Evolutionary conservation across 1,140 invertebrate genomes (phyloP), one percentile per base, ranked within the genome.

Genomic region (Macrobrachium rosenbergii): DNA sequence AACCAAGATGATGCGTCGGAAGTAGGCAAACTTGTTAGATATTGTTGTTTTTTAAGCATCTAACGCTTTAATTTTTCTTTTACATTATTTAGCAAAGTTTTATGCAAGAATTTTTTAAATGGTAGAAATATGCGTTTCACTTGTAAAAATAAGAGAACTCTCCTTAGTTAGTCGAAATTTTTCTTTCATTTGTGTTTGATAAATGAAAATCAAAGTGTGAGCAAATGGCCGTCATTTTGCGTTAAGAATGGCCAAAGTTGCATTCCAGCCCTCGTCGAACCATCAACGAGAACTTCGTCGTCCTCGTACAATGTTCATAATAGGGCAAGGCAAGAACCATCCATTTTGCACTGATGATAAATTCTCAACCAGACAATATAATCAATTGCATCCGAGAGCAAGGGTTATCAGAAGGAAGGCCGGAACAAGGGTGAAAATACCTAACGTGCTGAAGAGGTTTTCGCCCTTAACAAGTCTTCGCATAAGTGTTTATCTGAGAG

Each of bases 321-420:
- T 87, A 87, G 69, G 77, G 11, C 69, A 14, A 23, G 84, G 80
- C 84, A 87, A 81, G 77, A 77, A 87, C 78, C 84, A 87, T 87
- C 78, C 84, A 87, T 87, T 87, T 81, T 75, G 78, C 84, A 81
- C 84, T 73, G 77, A 87, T 87, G 84, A 87, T 87, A 87, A 87
- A 87, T 87, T 87, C 78, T 80, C 84, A 52, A 63, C 84, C 84
- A 87, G 64, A 87, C 84, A 87, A 87, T 87, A 87, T 87, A 87
- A 87, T 87, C 84, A 87, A 87, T 87, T 81, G 84, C 84, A 87
- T 87, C 84, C 78, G 58, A 87, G 84, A 80, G 84, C 84, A 81
- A 80, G 84, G 84, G 84, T 87, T 87, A 87, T 63, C 77, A 73
- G 67, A 43, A 21, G 58, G 64, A 60, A 21, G 59, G 64, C 84